A percentile compares a stretch with the other conserved stretches of the same genome.
phyloP scores from a whole-genome alignment of 2,113 vertebrate genomes.

The Solea solea region DNA sequence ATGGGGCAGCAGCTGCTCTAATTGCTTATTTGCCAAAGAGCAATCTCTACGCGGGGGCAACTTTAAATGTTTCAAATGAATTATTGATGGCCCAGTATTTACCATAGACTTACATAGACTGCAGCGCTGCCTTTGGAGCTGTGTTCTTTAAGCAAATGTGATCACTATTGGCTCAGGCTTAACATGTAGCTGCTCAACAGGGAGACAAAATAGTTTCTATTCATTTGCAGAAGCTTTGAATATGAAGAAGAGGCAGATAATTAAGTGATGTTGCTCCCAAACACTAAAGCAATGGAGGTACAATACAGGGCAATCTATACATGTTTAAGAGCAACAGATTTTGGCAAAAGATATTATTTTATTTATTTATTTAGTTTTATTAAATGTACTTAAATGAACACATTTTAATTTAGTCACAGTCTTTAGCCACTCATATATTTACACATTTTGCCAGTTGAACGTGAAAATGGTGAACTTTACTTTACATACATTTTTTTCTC shows the following conservation, averaged over 20 bases:
- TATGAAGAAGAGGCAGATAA: not conserved
- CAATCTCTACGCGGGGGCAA: conserved; percentile 61
- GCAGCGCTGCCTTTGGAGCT: conserved; percentile 12
- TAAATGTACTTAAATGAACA: too few species aligned
- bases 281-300: not conserved
- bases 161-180: conserved; percentile 4
- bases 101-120: conserved; percentile 31
- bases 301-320: not conserved
- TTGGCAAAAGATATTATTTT: too few species aligned
- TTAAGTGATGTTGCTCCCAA: not conserved
- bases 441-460: too few species aligned
- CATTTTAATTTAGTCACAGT: too few species aligned
- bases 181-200: conserved; percentile 12
- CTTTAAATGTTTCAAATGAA: conserved; percentile 72
- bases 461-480: too few species aligned
- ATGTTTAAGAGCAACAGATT: too few species aligned
- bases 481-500: too few species aligned
- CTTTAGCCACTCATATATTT: too few species aligned
- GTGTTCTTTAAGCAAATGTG: conserved; percentile 23
- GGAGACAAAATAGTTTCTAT: conserved; percentile 19
- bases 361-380: too few species aligned
- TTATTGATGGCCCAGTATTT: conserved; percentile 65
- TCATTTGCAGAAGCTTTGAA: conserved; percentile 7
- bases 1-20: conserved; percentile 62
- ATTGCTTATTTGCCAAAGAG: conserved; percentile 75